Conservation (phyloP, 1,140 invertebrate species). For the Trichogramma pretiosum region DNA sequence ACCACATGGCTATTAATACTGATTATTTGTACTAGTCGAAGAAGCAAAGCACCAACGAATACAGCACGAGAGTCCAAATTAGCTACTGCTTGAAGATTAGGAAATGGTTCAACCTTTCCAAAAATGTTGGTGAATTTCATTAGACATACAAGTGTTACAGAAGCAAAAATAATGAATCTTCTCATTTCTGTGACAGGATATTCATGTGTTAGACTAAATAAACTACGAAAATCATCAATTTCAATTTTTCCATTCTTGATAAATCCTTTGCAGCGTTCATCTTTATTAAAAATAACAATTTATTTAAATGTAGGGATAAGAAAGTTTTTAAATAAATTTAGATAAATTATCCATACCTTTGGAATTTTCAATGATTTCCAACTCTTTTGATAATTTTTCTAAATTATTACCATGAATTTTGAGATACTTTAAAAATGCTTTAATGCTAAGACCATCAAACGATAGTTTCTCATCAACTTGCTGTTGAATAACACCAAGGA, state of each 20-base stretch:
- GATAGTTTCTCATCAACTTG: not conserved
- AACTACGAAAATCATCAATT: constrained; percentile 43
- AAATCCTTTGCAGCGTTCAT: constrained; percentile 35
- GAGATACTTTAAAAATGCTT: constrained; percentile 51
- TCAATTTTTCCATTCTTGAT: constrained; percentile 40
- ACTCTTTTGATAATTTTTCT: constrained; percentile 37
- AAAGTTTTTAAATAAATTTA: not conserved
- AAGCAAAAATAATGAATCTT: constrained; percentile 59
- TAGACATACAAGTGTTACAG: constrained; percentile 58
- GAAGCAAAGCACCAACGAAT: constrained; percentile 49
- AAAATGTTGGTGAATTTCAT: constrained; percentile 52
- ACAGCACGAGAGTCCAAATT: constrained; percentile 16
- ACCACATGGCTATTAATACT: not conserved
- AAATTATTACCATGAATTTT: constrained; percentile 43
- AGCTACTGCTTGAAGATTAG: constrained; percentile 1
- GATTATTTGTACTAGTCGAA: not conserved
- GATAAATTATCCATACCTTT: constrained; percentile 22
- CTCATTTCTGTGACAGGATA: constrained; percentile 46
- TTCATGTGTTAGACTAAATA: constrained; percentile 69
- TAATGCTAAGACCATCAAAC: constrained; percentile 53
- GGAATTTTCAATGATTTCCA: constrained; percentile 37
- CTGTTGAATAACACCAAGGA: not conserved
- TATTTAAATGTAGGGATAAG: not conserved
- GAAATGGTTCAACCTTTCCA: constrained; percentile 30
- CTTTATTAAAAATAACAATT: constrained; percentile 16